Conservation (phyloP, 1,140 invertebrate species). For the Cotesia typhae region DNA sequence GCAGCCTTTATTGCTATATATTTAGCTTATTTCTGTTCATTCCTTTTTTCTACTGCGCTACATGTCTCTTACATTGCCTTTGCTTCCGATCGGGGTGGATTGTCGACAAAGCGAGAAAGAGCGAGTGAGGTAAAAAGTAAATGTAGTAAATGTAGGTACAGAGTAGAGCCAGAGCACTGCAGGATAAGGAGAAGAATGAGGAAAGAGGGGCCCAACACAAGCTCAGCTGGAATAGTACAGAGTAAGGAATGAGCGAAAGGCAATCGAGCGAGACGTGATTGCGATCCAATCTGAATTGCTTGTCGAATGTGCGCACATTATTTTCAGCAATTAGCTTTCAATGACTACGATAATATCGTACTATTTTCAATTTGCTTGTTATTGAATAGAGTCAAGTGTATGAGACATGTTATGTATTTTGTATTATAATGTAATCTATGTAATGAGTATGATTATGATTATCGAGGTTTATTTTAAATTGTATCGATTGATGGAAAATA, state of each 20-base stretch:
- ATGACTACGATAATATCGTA: conserved; percentile 25
- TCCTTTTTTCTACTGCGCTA: too few relatives aligned
- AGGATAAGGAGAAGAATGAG: neutral
- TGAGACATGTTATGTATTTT: neutral
- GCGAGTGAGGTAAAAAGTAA: too few relatives aligned
- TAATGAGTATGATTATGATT: neutral
- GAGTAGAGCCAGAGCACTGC: neutral
- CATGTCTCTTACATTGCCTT: too few relatives aligned
- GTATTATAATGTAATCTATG: neutral
- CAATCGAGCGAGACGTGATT: conserved; percentile 31
- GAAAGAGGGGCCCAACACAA: neutral
- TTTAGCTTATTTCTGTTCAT: neutral
- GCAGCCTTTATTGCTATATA: too few relatives aligned
- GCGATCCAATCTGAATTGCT: conserved; percentile 33
- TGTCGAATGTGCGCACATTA: conserved; percentile 30
- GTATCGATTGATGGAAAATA: too few relatives aligned
- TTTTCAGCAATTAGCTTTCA: conserved; percentile 35
- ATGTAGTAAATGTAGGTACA: neutral
- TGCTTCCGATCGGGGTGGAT: too few relatives aligned
- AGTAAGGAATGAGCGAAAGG: conserved; percentile 1
- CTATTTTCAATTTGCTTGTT: conserved; percentile 26
- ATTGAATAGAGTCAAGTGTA: conserved; percentile 21
- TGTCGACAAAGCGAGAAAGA: too few relatives aligned
- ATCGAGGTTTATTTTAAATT: too few relatives aligned
- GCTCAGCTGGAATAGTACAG: neutral